A percentile compares a stretch with the other conserved stretches of the same genome.
phyloP scores from a whole-genome alignment of 1,140 invertebrate species.

The Phymorhynchus buccinoides region DNA sequence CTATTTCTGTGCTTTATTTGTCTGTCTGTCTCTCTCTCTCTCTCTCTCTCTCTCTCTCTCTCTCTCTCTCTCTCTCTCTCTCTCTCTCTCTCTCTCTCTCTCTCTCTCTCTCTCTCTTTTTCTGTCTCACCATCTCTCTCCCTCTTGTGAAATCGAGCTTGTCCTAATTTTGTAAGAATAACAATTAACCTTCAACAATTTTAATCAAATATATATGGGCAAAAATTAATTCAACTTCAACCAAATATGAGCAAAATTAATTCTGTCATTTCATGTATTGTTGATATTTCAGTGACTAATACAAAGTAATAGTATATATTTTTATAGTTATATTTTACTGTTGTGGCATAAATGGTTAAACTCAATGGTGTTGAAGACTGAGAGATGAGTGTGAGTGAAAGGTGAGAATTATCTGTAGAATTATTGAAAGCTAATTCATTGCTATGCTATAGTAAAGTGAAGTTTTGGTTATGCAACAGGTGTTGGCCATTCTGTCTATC shows the following conservation, averaged over 20 bases:
- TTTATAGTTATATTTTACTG: not conserved
- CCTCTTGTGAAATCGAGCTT: not conserved
- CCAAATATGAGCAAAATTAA: too few species aligned
- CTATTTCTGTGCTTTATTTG: not conserved
- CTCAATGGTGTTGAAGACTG: too few species aligned
- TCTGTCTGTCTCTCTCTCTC: too few species aligned
- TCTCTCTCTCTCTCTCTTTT: constrained; percentile 12
- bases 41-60: not conserved
- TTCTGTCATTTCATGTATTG: too few species aligned
- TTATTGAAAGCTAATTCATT: not conserved
- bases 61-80: not conserved
- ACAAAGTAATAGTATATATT: not conserved
- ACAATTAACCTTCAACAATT: not conserved
- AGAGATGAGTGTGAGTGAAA: not conserved
- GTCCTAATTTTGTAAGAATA: not conserved
- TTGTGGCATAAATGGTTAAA: not conserved
- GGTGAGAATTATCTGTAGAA: not conserved
- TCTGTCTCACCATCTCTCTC: not conserved
- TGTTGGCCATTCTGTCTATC: constrained; percentile 36
- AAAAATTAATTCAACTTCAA: too few species aligned
- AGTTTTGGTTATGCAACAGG: not conserved
- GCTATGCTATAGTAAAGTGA: not conserved
- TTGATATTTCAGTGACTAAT: too few species aligned
- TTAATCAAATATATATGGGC: not conserved
- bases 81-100: constrained; percentile 24